Evolutionary conservation across 2,888 invertebrate genomes (phyloP), one percentile per base, ranked within the genome.

Genomic region (Brassicogethes aeneus): DNA sequence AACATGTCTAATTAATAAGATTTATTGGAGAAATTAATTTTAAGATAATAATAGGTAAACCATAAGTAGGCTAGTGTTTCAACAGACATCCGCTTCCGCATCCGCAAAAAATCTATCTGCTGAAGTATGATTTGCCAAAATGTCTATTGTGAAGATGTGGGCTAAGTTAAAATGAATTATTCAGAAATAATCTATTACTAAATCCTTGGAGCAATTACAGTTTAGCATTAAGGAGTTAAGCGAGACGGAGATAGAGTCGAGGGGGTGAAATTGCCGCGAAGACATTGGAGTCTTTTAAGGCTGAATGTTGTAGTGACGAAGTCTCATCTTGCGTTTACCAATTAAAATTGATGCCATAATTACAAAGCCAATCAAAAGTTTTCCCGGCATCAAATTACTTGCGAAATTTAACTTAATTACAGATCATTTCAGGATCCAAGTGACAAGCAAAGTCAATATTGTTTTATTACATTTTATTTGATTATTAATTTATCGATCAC

Each of bases 301-400:
- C n/a, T n/a, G n/a, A n/a, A n/a, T 23, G 5, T 23, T 23, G 5
- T 23, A 23, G 23, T 23, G 23, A 23, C 23, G 23, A 23, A 7
- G 23, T 5, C 23, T 5, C 23, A 10, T 23, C 23, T 32, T 7
- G 23, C 5, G 10, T 23, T 23, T 13, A 13, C 62, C 65, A 64
- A 64, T 66, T 66, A 65, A 65, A 64, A 66, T 62, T 64, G 64
- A 65, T 64, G 62, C 58, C 57, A 60, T 64, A 63, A 65, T 65
- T 65, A 65, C 58, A 62, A 63, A 64, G 60, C 62, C 63, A 64
- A 62, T 62, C 62, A 63, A 60, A 63, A 65, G 57, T 59, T 65
- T 63, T 57, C 52, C 50, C 45, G 46, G 55, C 52, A 50, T 61
- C 52, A 56, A 61, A 63, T 64, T 61, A 60, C 58, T 51, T 56